Conservation (phyloP, 1,140 invertebrate species). For the Gryllus bimaculatus region DNA sequence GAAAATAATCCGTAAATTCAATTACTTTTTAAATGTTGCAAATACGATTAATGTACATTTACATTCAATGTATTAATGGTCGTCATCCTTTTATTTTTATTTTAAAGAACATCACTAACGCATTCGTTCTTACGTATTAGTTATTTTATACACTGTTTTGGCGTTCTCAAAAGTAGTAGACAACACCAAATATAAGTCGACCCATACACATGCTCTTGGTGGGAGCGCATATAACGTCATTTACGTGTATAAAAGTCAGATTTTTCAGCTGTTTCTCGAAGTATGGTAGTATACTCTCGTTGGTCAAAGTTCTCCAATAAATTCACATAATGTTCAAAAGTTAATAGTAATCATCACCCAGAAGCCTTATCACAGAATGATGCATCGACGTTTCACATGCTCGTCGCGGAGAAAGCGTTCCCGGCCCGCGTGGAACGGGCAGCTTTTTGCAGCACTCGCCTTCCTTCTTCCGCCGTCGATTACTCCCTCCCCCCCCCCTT, state of each 20-base stretch:
- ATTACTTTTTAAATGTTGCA: too few species aligned
- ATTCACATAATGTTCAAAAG: neutral
- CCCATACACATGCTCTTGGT: too few species aligned
- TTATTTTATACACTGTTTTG: too few species aligned
- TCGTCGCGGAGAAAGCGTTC: neutral
- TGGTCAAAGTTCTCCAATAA: neutral
- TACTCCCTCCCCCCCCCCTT: neutral
- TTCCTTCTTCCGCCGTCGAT: neutral
- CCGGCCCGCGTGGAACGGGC: too few species aligned
- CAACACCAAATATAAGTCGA: too few species aligned
- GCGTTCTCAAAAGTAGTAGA: too few species aligned
- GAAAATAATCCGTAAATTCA: too few species aligned
- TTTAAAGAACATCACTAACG: too few species aligned
- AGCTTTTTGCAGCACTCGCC: neutral
- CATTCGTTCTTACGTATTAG: too few species aligned
- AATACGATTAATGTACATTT: too few species aligned
- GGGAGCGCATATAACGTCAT: neutral
- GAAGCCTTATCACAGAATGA: neutral
- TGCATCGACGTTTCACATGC: neutral
- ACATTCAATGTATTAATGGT: too few species aligned
- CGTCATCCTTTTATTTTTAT: too few species aligned
- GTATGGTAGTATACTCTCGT: neutral
- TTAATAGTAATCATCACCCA: neutral
- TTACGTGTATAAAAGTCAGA: neutral
- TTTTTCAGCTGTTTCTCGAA: neutral